Conservation (phyloP, 1,140 invertebrate species). For the Gonioctena quinquepunctata region DNA sequence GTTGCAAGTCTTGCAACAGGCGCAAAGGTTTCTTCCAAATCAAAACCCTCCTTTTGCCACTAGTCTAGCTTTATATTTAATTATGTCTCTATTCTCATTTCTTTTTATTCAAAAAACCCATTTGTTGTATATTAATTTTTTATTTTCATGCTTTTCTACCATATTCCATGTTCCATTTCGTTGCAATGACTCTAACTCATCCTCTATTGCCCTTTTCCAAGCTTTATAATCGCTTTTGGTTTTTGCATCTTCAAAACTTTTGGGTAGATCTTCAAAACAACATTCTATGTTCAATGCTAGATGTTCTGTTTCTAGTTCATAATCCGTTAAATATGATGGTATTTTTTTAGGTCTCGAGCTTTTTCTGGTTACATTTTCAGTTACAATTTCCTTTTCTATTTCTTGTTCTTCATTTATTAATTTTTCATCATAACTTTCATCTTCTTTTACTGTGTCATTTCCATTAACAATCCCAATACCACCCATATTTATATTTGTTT, state of each 20-base stretch:
- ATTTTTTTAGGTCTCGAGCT: not conserved
- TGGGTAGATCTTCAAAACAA: not conserved
- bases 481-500: too few relatives aligned
- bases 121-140: slow-evolving; percentile 30
- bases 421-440: not conserved
- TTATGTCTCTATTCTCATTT: not conserved
- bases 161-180: slow-evolving; percentile 50
- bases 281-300: not conserved
- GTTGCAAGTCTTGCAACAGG: slow-evolving; percentile 45
- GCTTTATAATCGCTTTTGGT: not conserved
- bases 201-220: slow-evolving; percentile 43
- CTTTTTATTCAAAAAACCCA: slow-evolving; percentile 55
- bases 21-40: slow-evolving; percentile 51
- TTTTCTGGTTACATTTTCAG: not conserved
- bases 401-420: not conserved
- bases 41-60: slow-evolving; percentile 47
- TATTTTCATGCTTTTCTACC: slow-evolving; percentile 31
- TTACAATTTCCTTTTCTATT: not conserved
- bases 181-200: slow-evolving; percentile 44
- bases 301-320: not conserved
- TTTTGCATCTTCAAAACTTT: not conserved
- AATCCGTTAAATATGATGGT: not conserved
- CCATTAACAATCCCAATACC: not conserved
- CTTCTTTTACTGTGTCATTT: not conserved
- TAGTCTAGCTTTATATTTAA: slow-evolving; percentile 51